Percentiles rank a stretch among this genome's conserved stretches.
These are phyloP conservation scores for Drosophila subsilvestris DNA, from an alignment of 2,888 invertebrate genomes.

Conservation along the genomic window DNA sequence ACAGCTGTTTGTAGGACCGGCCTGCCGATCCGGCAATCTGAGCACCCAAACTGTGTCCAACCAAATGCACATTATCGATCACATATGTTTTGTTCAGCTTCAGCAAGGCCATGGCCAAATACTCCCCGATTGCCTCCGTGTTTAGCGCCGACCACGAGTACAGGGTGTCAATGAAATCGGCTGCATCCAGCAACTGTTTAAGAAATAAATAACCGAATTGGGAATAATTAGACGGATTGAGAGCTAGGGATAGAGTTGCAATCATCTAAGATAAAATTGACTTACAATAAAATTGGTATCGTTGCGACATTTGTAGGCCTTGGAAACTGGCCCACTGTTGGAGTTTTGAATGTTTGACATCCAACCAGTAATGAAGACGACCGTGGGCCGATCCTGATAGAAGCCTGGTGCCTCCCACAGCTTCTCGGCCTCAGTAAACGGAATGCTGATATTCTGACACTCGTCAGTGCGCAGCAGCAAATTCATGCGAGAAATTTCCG, in stretches of 20 bases:
- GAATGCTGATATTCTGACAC: conserved; percentile 47
- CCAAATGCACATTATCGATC: conserved; percentile 70
- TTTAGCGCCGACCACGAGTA: conserved; percentile 81
- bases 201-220: background rate
- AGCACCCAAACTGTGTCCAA: conserved; percentile 82
- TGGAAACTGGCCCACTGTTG: conserved; percentile 54
- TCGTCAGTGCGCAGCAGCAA: conserved; percentile 36
- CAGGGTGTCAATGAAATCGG: conserved; percentile 71
- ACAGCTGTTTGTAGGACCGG: conserved; percentile 61
- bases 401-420: conserved; percentile 69
- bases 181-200: conserved; percentile 73
- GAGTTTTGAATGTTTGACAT: conserved; percentile 59
- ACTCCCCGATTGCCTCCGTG: conserved; percentile 73
- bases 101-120: conserved; percentile 65
- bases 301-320: conserved; percentile 79
- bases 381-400: conserved; percentile 59
- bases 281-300: conserved; percentile 73
- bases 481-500: conserved; percentile 41
- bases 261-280: background rate
- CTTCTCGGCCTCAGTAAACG: conserved; percentile 14
- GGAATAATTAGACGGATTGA: too few species aligned
- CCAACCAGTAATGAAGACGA: conserved; percentile 81
- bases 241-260: too few species aligned
- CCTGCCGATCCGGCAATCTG: conserved; percentile 79
- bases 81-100: conserved; percentile 62